A percentile compares a stretch with the other conserved stretches of the same genome.
phyloP scores from a whole-genome alignment of 2,888 invertebrate species.

The Hypolimnas misippus region DNA sequence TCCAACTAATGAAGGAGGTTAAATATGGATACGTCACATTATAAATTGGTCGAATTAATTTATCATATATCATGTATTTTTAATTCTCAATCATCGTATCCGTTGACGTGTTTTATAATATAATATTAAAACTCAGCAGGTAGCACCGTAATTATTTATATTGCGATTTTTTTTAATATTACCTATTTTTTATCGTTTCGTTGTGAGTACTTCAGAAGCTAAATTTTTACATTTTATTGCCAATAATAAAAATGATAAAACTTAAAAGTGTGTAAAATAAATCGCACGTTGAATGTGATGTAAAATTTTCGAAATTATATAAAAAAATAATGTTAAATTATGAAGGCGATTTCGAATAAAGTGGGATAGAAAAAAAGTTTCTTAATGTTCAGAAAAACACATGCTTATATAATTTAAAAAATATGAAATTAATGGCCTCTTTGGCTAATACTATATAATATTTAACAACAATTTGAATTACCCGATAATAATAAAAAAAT shows the following conservation, averaged over 20 bases:
- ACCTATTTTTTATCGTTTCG: constrained; percentile 7
- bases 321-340: neutral
- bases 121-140: constrained; percentile 26
- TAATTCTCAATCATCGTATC: constrained; percentile 33
- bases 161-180: constrained; percentile 19
- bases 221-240: constrained; percentile 12
- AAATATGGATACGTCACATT: constrained; percentile 47
- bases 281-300: neutral
- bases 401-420: no score
- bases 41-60: constrained; percentile 39
- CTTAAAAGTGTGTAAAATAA: neutral
- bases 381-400: no score
- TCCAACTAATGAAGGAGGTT: constrained; percentile 71
- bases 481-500: no score
- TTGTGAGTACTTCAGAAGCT: constrained; percentile 27
- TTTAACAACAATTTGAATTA: no score
- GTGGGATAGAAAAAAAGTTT: neutral
- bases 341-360: neutral
- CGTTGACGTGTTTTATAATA: constrained; percentile 30
- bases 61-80: constrained; percentile 29
- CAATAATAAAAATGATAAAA: constrained; percentile 1
- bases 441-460: no score
- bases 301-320: neutral
- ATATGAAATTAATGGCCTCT: no score
- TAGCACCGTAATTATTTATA: constrained; percentile 37